Conservation (phyloP, 2,888 invertebrate species). For the Nineta flava region DNA sequence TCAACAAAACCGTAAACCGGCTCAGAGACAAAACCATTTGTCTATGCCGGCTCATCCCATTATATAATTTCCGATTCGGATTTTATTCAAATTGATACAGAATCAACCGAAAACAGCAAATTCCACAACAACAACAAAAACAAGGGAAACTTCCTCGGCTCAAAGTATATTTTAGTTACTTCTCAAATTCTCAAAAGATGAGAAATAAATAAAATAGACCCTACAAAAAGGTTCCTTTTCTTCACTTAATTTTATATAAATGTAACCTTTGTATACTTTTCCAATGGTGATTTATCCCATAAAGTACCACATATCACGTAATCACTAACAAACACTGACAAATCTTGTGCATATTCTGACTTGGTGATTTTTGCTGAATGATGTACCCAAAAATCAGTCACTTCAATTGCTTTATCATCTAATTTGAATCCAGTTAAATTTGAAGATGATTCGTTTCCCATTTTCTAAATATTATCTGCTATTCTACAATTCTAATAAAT, state of each 20-base stretch:
- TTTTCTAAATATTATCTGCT: conserved; percentile 20
- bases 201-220: not conserved
- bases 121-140: too few species aligned
- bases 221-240: not conserved
- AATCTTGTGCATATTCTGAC: conserved; percentile 37
- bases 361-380: conserved; percentile 44
- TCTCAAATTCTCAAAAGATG: not conserved
- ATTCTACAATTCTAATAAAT: too few species aligned
- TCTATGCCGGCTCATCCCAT: too few species aligned
- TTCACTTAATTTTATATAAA: too few species aligned
- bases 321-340: conserved; percentile 65
- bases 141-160: too few species aligned
- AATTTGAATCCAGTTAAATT: conserved; percentile 55
- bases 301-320: conserved; percentile 43
- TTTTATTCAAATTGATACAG: too few species aligned
- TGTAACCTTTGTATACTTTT: conserved; percentile 58
- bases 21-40: too few species aligned
- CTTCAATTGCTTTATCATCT: conserved; percentile 57
- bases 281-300: conserved; percentile 54
- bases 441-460: conserved; percentile 65
- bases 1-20: too few species aligned
- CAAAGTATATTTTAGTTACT: too few species aligned
- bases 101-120: too few species aligned
- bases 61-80: too few species aligned
- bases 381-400: conserved; percentile 64